These are phyloP conservation scores for Sebastes nivosus DNA, from an alignment of 2,797 vertebrate genomes.

Conservation along the genomic window DNA sequence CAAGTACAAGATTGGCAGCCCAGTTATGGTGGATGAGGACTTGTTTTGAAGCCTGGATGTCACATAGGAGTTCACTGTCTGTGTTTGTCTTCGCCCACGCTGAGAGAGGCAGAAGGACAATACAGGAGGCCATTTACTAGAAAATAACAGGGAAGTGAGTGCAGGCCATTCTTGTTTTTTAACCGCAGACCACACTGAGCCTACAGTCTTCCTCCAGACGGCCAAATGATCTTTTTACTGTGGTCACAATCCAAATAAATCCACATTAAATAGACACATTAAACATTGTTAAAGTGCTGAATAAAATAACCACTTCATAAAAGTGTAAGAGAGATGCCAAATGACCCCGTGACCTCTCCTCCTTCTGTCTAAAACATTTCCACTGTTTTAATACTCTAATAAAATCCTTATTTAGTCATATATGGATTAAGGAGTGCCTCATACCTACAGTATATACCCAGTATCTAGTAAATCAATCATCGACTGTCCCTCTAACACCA, in stretches of 20 bases:
- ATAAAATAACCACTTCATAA: constrained; percentile 24
- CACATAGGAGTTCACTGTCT: constrained; percentile 43
- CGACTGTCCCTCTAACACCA: background rate
- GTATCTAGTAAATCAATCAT: constrained; percentile 40
- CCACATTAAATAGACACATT: background rate
- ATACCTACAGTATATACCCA: background rate
- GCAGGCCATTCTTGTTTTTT: constrained; percentile 33
- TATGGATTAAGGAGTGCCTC: constrained; percentile 41
- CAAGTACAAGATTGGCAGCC: constrained; percentile 28
- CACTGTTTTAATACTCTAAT: constrained; percentile 1
- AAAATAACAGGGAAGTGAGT: constrained; percentile 43
- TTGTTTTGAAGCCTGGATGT: constrained; percentile 54
- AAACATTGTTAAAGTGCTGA: background rate
- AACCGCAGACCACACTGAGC: constrained; percentile 27
- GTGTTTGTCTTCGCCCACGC: constrained; percentile 60
- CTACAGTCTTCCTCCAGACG: constrained; percentile 16
- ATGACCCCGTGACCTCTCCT: constrained; percentile 4
- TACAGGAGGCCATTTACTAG: constrained; percentile 32
- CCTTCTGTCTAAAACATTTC: background rate
- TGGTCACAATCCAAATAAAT: constrained; percentile 17
- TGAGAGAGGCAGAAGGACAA: constrained; percentile 37
- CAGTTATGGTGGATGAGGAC: constrained; percentile 14
- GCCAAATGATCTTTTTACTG: constrained; percentile 15
- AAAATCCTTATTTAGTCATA: constrained; percentile 5
- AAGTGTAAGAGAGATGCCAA: background rate